A percentile compares a stretch with the other conserved stretches of the same genome.
These are phyloP conservation scores for Acyrthosiphon pisum DNA, from an alignment of 1,140 invertebrate species.

Conservation along the genomic window DNA sequence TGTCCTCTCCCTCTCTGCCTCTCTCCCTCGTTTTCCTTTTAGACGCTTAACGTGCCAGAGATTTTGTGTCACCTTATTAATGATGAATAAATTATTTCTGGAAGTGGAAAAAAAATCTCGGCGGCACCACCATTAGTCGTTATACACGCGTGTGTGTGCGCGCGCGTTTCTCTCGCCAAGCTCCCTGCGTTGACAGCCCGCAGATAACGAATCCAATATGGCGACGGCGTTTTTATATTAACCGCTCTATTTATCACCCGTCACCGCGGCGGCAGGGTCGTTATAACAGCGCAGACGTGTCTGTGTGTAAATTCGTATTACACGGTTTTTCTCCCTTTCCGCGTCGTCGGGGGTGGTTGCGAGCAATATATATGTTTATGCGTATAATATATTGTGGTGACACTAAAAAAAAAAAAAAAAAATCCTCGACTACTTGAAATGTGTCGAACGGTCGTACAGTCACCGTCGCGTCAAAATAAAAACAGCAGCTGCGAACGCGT, in stretches of 20 bases:
- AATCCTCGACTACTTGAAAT: conserved; percentile 24
- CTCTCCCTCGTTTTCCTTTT: neutral
- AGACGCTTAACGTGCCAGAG: conserved; percentile 5
- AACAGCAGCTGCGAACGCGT: conserved; percentile 12
- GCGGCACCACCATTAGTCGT: conserved; percentile 36
- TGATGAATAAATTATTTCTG: conserved; percentile 46
- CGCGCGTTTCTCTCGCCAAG: neutral
- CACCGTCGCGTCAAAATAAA: neutral
- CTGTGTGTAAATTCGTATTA: conserved; percentile 42
- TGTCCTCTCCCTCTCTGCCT: neutral
- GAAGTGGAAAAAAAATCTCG: neutral
- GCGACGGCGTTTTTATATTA: conserved; percentile 51
- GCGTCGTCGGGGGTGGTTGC: neutral
- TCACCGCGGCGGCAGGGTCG: conserved; percentile 28
- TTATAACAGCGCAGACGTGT: conserved; percentile 9
- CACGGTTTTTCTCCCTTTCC: conserved; percentile 18
- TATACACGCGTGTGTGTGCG: neutral
- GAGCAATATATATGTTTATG: neutral
- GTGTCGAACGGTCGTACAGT: neutral
- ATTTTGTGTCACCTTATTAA: conserved; percentile 48
- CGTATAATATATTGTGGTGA: conserved; percentile 41
- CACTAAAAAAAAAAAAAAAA: neutral
- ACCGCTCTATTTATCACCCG: conserved; percentile 54
- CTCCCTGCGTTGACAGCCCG: conserved; percentile 36
- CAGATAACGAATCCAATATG: conserved; percentile 48